A percentile compares a stretch with the other conserved stretches of the same genome.
Conservation (phyloP, 2,113 vertebrate species). For the Anoura caudifer region DNA sequence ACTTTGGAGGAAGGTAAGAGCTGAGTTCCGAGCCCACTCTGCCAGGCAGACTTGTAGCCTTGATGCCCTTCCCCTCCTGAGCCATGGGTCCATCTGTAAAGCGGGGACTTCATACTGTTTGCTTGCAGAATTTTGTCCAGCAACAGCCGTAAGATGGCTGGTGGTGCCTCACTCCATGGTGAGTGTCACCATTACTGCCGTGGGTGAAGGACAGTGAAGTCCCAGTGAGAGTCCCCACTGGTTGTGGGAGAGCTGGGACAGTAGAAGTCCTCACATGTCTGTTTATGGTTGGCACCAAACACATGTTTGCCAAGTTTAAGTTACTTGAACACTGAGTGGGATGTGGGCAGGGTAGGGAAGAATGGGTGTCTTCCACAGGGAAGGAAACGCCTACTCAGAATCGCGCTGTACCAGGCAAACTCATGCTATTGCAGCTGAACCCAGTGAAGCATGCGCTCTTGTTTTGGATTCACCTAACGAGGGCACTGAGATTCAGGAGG, state of each 20-base stretch:
- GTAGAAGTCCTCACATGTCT: neutral
- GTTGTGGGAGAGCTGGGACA: neutral
- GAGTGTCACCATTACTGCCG: neutral
- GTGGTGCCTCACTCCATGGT: too few relatives aligned
- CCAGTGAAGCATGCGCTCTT: neutral
- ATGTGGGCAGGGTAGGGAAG: neutral
- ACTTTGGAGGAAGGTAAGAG: neutral
- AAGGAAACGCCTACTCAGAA: neutral
- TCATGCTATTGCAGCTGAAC: neutral
- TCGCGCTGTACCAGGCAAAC: neutral
- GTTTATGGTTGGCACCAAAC: too few relatives aligned
- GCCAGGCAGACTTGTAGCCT: neutral
- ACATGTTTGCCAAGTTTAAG: neutral
- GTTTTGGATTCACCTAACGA: neutral
- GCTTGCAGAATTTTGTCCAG: neutral
- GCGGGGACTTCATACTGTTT: neutral
- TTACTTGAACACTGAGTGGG: neutral
- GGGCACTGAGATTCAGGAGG: neutral
- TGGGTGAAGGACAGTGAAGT: neutral
- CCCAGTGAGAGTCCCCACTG: neutral
- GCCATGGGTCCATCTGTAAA: neutral
- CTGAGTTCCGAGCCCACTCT: neutral
- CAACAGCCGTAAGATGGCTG: neutral
- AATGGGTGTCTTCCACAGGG: neutral
- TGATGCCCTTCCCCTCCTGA: neutral